Evolutionary conservation across 2,888 invertebrate species (phyloP).

Genomic region (Microctonus hyperodae): DNA sequence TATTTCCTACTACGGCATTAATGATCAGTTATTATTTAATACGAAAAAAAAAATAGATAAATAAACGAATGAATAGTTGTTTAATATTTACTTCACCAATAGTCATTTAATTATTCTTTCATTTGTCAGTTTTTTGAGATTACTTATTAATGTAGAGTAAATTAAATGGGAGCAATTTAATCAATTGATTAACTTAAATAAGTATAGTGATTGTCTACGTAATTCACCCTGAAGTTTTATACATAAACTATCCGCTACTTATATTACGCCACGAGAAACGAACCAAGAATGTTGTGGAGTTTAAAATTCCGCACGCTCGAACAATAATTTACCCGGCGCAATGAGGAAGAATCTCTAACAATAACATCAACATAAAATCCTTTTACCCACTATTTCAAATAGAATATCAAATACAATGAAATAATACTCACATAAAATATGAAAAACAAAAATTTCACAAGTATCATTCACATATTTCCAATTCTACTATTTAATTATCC

Average conservation of each 20-base stretch:
- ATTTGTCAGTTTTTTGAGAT: neutral
- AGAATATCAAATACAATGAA: neutral
- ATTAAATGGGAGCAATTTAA: constrained; percentile 14
- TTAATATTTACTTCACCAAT: no score
- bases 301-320: constrained; percentile 30
- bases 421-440: neutral
- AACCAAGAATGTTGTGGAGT: constrained; percentile 12
- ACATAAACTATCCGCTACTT: constrained; percentile 25
- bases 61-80: no score
- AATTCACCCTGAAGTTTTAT: constrained; percentile 33
- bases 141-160: neutral
- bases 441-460: neutral
- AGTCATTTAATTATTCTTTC: no score
- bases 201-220: constrained; percentile 38
- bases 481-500: no score
- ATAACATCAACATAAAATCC: neutral
- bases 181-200: constrained; percentile 31
- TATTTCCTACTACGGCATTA: no score
- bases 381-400: neutral
- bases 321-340: neutral
- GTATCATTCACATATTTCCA: no score
- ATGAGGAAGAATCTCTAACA: neutral
- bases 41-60: no score
- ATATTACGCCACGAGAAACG: neutral
- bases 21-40: no score